Evolutionary conservation across 2,888 invertebrate species (phyloP), one percentile per base, ranked within the genome.

Genomic region (Tanypteryx hageni): DNA sequence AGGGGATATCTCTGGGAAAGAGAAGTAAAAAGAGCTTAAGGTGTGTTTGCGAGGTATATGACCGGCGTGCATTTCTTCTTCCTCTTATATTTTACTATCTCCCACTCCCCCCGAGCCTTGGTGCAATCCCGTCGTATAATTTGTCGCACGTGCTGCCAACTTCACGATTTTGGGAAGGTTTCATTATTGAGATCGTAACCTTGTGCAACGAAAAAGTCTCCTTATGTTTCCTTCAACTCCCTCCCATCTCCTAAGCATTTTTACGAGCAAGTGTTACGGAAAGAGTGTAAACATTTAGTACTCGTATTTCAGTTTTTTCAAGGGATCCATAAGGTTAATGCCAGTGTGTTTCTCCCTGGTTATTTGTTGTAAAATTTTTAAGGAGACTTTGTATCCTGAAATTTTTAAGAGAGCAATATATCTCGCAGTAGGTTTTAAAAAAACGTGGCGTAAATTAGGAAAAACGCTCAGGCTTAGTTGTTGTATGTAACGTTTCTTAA

Each of bases 71-170:
- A 76, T 13, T 76, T 76, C 22, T 76, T 22, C 27, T 11, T 22
- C 22, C n/a, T 11, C 27, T 14, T 76, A 22, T 68, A 68, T 11
- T n/a, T n/a, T 68, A n/a, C 2, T 9, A n/a, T 68, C n/a, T 68
- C 22, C 22, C 22, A 16, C 22, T 68, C 18, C 68, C 68, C 18
- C 68, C 68, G 5, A n/a, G 68, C 22, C 22, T 68, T 68, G 18
- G 68, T 68, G 68, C 68, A n/a, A 18, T 22, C 9, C n/a, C 5
- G 68, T 68, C 76, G 22, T 27, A 10, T 76, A 76, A 76, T 76
- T 76, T 76, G 76, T 76, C 76, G 76, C 76, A 76, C 76, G 22
- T 76, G 76, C 76, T 76, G 76, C 76, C 76, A 76, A 27, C 22
- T 27, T 76, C 76, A 76, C 22, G 76, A 76, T 27, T 27, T 27